A percentile compares a stretch with the other conserved stretches of the same genome.
These are phyloP conservation scores for Aurelia aurita complex sp. Pacific DNA, from an alignment of 30 jellyfish, hydroid and myxozoan species.

Conservation along the genomic window DNA sequence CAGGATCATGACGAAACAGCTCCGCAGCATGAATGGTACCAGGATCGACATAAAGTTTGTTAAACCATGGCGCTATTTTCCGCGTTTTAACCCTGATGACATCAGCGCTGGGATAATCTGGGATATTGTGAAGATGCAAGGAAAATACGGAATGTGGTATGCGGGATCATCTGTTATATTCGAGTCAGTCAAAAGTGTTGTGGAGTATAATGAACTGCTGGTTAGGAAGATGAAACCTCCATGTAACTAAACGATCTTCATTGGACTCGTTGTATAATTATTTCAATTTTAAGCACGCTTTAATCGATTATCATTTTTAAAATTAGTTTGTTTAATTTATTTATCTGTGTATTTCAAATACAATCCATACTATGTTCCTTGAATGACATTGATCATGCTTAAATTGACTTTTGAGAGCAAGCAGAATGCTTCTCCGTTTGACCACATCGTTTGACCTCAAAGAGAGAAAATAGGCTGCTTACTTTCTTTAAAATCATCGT, in stretches of 20 bases:
- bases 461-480: too few relatives aligned
- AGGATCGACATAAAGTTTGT: constrained; percentile 18
- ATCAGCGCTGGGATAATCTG: constrained; percentile 59
- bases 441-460: too few relatives aligned
- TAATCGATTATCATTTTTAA: too few relatives aligned
- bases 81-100: constrained; percentile 73
- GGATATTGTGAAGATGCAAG: constrained; percentile 88
- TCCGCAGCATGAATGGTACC: constrained; percentile 56
- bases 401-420: too few relatives aligned
- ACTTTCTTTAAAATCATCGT: too few relatives aligned
- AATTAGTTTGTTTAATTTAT: too few relatives aligned
- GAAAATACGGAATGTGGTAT: constrained; percentile 92
- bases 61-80: constrained; percentile 87
- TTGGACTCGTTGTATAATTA: not conserved
- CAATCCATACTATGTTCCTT: too few relatives aligned
- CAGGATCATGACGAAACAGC: constrained; percentile 23
- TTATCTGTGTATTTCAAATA: too few relatives aligned
- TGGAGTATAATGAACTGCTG: constrained; percentile 77
- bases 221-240: constrained; percentile 64
- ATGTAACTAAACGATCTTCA: not conserved
- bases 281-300: too few relatives aligned
- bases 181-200: constrained; percentile 90
- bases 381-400: too few relatives aligned
- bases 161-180: constrained; percentile 92
- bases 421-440: too few relatives aligned